Evolutionary conservation across 2,888 invertebrate genomes (phyloP).

Genomic region (Eumerus sabulonum): DNA sequence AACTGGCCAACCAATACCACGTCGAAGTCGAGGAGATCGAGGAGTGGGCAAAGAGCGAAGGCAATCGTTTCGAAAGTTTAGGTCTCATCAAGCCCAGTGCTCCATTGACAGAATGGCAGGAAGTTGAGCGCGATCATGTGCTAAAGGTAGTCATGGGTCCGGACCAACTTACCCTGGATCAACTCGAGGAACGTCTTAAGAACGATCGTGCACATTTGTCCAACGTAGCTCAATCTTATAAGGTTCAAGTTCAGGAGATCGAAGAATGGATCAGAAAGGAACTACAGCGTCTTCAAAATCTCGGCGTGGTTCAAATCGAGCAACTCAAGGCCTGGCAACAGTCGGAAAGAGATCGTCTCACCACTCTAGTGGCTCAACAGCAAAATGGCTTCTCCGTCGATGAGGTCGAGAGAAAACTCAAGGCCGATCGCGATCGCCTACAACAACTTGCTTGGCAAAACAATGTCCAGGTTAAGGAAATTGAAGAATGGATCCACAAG

Average conservation of each 20-base stretch:
- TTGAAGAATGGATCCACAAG: slow-evolving; percentile 76
- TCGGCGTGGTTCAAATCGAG: slow-evolving; percentile 76
- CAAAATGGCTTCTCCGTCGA: slow-evolving; percentile 75
- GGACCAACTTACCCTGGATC: slow-evolving; percentile 75
- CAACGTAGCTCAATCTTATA: slow-evolving; percentile 75
- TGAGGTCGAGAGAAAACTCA: slow-evolving; percentile 73
- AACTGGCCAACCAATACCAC: slow-evolving; percentile 75
- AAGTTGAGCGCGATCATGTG: slow-evolving; percentile 75
- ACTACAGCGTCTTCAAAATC: slow-evolving; percentile 75
- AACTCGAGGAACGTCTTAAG: slow-evolving; percentile 74
- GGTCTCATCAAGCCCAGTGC: slow-evolving; percentile 76
- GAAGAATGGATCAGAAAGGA: slow-evolving; percentile 76
- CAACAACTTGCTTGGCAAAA: slow-evolving; percentile 76
- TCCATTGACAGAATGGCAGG: slow-evolving; percentile 76
- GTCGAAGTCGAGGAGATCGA: slow-evolving; percentile 77
- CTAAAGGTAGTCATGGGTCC: slow-evolving; percentile 75
- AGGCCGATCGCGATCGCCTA: slow-evolving; percentile 75
- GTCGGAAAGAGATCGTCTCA: slow-evolving; percentile 74
- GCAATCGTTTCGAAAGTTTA: slow-evolving; percentile 74
- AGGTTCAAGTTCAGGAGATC: slow-evolving; percentile 76
- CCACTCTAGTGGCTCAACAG: slow-evolving; percentile 71
- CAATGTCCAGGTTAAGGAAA: slow-evolving; percentile 76
- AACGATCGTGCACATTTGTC: slow-evolving; percentile 75
- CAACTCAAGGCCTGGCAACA: slow-evolving; percentile 76
- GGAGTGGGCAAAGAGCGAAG: slow-evolving; percentile 75